Base-by-base conservation (phyloP, 2,888 invertebrate species). In the Agelastica alni region DNA sequence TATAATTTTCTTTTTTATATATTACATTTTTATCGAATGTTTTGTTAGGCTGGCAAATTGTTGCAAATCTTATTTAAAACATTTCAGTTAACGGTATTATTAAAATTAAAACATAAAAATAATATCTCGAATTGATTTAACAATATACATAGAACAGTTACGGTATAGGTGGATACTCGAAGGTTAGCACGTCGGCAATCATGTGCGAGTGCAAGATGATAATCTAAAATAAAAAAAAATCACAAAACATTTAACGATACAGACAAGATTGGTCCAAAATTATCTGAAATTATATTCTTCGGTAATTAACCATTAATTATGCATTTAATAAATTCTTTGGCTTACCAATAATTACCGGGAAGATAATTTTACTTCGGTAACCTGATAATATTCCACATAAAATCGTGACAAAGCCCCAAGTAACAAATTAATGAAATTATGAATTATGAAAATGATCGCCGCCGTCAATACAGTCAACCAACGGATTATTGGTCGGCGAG, bases 391-490 rank as follows among this genome's bases (percentile, higher is more conserved):
- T 76, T 75, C 75, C 71, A 73, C 76, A 76, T 75, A 75, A 76
- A 77, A 75, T 78, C 78, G 78, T 78, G 77, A 78, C 78, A 77
- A 76, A 75, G 77, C 78, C 77, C 65, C 72, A 64, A 77, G 78
- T 77, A 75, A 77, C 77, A 76, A 77, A 78, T 78, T 78, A 78
- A 77, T 78, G 77, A 77, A 78, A 78, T 78, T 78, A 78, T 75
- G 77, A 77, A 78, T 78, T 77, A 78, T 78, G 78, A 77, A 78
- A 78, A 78, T 76, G 77, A 77, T 77, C 75, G 75, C 76, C 69
- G 68, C 69, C 72, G 71, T 71, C 71, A 70, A 70, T 72, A 67
- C 65, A 74, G 68, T 63, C 63, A 69, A 46, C 67, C 73, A 70
- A 59, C 44, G 58, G 53, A 47, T 59, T 60, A 44, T 34, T 64